phyloP scores from a whole-genome alignment of 1,140 invertebrate species.

The Oncopeltus fasciatus region DNA sequence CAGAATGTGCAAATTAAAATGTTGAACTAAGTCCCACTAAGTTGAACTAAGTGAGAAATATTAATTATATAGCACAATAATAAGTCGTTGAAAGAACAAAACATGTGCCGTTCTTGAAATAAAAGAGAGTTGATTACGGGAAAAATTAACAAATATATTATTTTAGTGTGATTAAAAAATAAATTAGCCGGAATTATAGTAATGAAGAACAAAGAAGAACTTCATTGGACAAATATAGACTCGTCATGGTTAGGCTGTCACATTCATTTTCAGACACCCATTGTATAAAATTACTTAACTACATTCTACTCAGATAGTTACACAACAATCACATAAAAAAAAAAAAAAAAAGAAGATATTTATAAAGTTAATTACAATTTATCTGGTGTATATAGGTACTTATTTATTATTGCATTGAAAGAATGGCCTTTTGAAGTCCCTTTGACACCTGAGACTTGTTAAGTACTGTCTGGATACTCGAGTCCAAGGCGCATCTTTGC shows the following conservation, averaged over 20 bases:
- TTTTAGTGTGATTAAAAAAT: background rate
- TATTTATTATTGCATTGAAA: slow-evolving; percentile 4
- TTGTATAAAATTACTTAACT: background rate
- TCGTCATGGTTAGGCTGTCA: background rate
- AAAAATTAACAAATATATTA: background rate
- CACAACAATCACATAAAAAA: slow-evolving; percentile 14
- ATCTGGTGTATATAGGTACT: slow-evolving; percentile 8
- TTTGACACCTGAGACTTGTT: background rate
- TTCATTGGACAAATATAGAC: background rate
- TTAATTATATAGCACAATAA: too few relatives aligned
- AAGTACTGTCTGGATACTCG: slow-evolving; percentile 2
- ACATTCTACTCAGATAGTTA: slow-evolving; percentile 7
- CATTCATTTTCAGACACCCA: background rate
- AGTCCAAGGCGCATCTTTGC: too few relatives aligned
- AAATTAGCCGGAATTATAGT: background rate
- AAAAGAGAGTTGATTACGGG: background rate
- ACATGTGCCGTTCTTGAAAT: too few relatives aligned
- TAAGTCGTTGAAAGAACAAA: too few relatives aligned
- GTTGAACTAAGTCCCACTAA: too few relatives aligned
- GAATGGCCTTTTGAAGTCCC: background rate
- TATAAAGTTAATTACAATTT: slow-evolving; percentile 15
- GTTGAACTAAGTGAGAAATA: too few relatives aligned
- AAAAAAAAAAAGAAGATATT: slow-evolving; percentile 13
- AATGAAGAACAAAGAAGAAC: background rate
- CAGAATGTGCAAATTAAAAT: too few relatives aligned